A percentile compares a stretch with the other conserved stretches of the same genome.
phyloP scores from a whole-genome alignment of 1,140 invertebrate species.

The Oryzaephilus surinamensis region DNA sequence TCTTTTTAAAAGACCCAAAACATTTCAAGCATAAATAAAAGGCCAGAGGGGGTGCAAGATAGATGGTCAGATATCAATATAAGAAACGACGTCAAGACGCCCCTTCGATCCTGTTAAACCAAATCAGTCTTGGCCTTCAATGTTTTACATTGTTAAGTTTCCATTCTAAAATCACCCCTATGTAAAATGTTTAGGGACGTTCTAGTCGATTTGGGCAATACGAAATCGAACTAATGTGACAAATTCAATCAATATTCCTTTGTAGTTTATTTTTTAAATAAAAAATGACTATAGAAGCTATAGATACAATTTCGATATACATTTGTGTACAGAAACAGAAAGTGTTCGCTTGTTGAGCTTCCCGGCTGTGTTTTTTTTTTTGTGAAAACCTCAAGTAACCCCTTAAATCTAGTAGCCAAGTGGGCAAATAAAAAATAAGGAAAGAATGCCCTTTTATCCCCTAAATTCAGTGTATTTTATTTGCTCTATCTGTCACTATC shows the following conservation, averaged over 20 bases:
- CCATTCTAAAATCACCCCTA: no score
- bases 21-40: no score
- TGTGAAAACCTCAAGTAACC: constrained; percentile 19
- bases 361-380: constrained; percentile 4
- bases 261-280: not conserved
- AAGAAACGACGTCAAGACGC: no score
- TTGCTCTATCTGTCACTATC: constrained; percentile 22
- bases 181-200: no score
- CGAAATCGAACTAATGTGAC: not conserved
- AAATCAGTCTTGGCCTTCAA: no score
- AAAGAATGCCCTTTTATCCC: constrained; percentile 21
- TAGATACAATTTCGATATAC: not conserved
- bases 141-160: no score
- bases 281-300: not conserved
- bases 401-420: constrained; percentile 18
- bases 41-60: no score
- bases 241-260: not conserved
- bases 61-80: no score
- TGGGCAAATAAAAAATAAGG: constrained; percentile 21
- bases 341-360: not conserved
- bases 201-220: no score
- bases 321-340: not conserved
- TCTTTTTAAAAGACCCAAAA: no score
- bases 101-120: no score
- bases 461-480: constrained; percentile 20